Conservation (phyloP, 2,888 invertebrate genomes). For the Hydroisotoma schaefferi region DNA sequence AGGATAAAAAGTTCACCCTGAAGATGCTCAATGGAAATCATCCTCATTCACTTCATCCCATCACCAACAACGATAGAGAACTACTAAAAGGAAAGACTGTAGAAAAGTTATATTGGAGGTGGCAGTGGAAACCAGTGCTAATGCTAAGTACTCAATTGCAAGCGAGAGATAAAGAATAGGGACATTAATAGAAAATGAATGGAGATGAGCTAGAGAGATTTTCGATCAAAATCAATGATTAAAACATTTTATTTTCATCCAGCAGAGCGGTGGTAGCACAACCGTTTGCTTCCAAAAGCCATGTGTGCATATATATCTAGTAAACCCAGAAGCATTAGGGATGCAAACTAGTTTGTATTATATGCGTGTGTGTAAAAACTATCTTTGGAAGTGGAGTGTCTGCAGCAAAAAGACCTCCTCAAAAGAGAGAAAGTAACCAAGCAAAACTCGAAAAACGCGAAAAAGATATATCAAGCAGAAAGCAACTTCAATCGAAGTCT, state of each 20-base stretch:
- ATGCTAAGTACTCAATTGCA: neutral
- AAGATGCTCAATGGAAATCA: neutral
- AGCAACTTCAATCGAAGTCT: conserved; percentile 49
- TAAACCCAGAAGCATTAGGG: neutral
- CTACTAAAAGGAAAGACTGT: too few relatives aligned
- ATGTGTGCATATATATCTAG: neutral
- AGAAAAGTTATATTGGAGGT: too few relatives aligned
- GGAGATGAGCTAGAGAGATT: conserved; percentile 28
- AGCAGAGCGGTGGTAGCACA: conserved; percentile 2
- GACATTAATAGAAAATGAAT: conserved; percentile 26
- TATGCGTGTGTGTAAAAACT: neutral
- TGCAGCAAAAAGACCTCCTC: conserved; percentile 3
- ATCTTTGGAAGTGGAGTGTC: conserved; percentile 1
- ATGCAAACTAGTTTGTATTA: too few relatives aligned
- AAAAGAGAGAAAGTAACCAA: conserved; percentile 36
- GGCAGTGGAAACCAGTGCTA: too few relatives aligned
- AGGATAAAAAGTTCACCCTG: neutral
- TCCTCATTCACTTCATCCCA: too few relatives aligned
- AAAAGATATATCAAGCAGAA: conserved; percentile 47
- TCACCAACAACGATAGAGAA: too few relatives aligned
- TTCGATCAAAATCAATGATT: conserved; percentile 41
- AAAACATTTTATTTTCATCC: conserved; percentile 41
- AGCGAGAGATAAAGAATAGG: conserved; percentile 5
- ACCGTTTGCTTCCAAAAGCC: neutral
- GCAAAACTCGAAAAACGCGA: conserved; percentile 40